Percentiles rank a stretch among this genome's conserved stretches.
Evolutionary conservation across 1,140 invertebrate genomes (phyloP).

Genomic region (Trachymyrmex septentrionalis): DNA sequence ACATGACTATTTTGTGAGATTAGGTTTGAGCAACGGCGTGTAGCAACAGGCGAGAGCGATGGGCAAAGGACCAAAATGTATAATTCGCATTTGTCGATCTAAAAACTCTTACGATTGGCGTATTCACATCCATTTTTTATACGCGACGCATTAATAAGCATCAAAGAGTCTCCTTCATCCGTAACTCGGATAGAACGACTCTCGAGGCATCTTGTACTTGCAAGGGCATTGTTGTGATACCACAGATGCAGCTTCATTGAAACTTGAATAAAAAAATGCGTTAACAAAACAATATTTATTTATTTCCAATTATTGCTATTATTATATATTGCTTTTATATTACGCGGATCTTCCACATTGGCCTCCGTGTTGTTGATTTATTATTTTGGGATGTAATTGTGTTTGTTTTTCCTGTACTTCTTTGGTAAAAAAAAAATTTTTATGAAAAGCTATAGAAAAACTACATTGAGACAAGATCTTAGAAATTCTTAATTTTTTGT

Average conservation of each 20-base stretch:
- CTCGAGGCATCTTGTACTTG: slow-evolving; percentile 77
- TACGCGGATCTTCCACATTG: too few species aligned
- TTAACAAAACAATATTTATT: slow-evolving; percentile 62
- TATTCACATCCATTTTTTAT: slow-evolving; percentile 69
- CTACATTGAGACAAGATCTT: too few species aligned
- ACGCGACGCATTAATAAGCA: slow-evolving; percentile 66
- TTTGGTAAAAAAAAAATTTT: too few species aligned
- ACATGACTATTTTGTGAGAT: slow-evolving; percentile 37
- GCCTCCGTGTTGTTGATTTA: too few species aligned
- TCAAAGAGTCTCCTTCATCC: slow-evolving; percentile 51
- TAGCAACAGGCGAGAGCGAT: slow-evolving; percentile 59
- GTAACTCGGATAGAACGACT: slow-evolving; percentile 65
- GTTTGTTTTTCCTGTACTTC: too few species aligned
- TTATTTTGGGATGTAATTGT: too few species aligned
- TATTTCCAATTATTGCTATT: not conserved
- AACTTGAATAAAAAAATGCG: slow-evolving; percentile 80
- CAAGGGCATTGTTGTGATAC: slow-evolving; percentile 83
- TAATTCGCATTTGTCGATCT: slow-evolving; percentile 65
- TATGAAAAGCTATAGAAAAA: too few species aligned
- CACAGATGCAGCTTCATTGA: slow-evolving; percentile 83
- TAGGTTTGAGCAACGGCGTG: slow-evolving; percentile 1
- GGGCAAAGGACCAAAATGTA: slow-evolving; percentile 76
- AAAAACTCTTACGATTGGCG: slow-evolving; percentile 64
- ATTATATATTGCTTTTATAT: too few species aligned
- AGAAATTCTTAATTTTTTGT: too few species aligned